Evolutionary conservation across 2,888 invertebrate species (phyloP), one percentile per base, ranked within the genome.

Genomic region (Callosobruchus maculatus): DNA sequence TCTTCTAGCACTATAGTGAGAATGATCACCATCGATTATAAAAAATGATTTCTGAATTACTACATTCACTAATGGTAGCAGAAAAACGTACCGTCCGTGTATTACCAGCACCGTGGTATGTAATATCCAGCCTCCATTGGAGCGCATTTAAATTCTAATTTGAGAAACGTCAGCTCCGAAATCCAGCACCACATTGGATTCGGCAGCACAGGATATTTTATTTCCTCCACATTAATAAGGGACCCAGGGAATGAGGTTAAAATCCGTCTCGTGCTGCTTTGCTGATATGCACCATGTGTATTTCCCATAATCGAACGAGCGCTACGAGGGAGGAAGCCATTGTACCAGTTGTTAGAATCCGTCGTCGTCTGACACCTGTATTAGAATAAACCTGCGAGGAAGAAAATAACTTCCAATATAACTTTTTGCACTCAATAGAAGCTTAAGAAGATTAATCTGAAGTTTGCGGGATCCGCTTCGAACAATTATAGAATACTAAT

Each of bases 151-250:
- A 71, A 71, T 71, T 71, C 71, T 31, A 71, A 71, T 71, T 49
- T 71, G 49, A 21, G 26, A 71, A 71, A 71, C 71, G 71, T 71
- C 71, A 71, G 22, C 71, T 31, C 26, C 21, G 49, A 71, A 71
- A 71, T 71, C 71, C 71, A 21, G 30, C 67, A n/a, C 26, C 26
- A 18, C 20, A 49, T 49, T 1, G 13, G 49, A 49, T 49, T 49
- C 49, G 49, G 49, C 49, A 49, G 67, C 67, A 21, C 67, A 21
- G 66, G 71, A 22, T 71, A 71, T 67, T 71, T 71, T 71, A 71
- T 71, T 71, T 71, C 71, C 67, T 71, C 21, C 67, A 30, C 71
- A 71, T 71, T 71, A 71, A 71, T 71, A 71, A 71, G 67, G 68
- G 68, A 68, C 21, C 22, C 5, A 68, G 68, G 49, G 22, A 68